A percentile compares a stretch with the other conserved stretches of the same genome.
Evolutionary conservation across 2,888 invertebrate genomes (phyloP).

Genomic region (Acleris holmiana): DNA sequence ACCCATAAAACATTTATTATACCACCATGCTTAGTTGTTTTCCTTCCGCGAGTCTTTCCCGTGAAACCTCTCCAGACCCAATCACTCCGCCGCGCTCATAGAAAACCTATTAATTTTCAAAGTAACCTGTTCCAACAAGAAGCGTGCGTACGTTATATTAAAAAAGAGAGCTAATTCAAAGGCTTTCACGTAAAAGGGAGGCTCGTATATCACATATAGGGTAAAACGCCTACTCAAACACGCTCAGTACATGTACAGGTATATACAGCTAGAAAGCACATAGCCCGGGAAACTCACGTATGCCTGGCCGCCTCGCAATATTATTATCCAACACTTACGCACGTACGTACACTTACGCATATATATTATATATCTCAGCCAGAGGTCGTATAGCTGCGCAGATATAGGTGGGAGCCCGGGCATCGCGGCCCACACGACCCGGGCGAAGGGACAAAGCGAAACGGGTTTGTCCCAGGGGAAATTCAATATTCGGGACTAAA

Average conservation of each 20-base stretch:
- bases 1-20: slow-evolving; percentile 1
- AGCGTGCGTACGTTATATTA: slow-evolving; percentile 60
- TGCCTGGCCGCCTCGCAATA: slow-evolving; percentile 76
- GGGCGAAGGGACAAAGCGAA: slow-evolving; percentile 83
- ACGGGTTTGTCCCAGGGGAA: slow-evolving; percentile 86
- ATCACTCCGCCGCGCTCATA: slow-evolving; percentile 32
- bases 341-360: slow-evolving; percentile 62
- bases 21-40: not conserved
- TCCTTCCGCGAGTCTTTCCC: slow-evolving; percentile 11
- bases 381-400: slow-evolving; percentile 42
- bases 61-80: slow-evolving; percentile 24
- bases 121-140: slow-evolving; percentile 41
- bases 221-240: slow-evolving; percentile 67
- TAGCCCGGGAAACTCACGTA: slow-evolving; percentile 80
- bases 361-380: slow-evolving; percentile 44
- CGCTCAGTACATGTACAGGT: slow-evolving; percentile 49
- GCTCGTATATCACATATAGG: slow-evolving; percentile 68
- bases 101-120: slow-evolving; percentile 38
- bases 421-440: slow-evolving; percentile 81
- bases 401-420: slow-evolving; percentile 67
- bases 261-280: slow-evolving; percentile 58
- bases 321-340: slow-evolving; percentile 83
- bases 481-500: slow-evolving; percentile 86
- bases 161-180: slow-evolving; percentile 78
- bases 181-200: slow-evolving; percentile 69